These are phyloP conservation scores for Gorsachius magnificus DNA, from an alignment of 2,797 vertebrate species.

Conservation along the genomic window DNA sequence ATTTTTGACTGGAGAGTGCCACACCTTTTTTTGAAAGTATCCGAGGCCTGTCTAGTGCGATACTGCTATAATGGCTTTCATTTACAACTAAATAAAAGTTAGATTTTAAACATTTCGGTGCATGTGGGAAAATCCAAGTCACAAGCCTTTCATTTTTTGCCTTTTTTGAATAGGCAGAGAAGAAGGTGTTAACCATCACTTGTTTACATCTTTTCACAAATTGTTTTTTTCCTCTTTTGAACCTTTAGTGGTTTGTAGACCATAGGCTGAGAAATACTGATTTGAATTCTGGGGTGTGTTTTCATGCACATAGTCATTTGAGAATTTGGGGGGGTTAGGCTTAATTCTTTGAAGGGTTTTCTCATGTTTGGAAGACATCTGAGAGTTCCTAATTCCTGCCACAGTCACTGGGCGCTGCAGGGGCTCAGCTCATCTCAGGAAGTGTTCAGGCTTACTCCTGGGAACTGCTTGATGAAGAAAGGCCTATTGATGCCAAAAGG, in stretches of 20 bases:
- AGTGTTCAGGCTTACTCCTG: not conserved
- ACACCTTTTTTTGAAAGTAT: not conserved
- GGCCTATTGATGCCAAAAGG: constrained; percentile 16
- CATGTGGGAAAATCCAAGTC: not conserved
- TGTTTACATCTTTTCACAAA: not conserved
- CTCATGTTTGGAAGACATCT: not conserved
- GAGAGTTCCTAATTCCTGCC: not conserved
- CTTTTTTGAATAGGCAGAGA: not conserved
- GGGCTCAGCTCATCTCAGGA: constrained; percentile 2
- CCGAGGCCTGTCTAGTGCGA: not conserved
- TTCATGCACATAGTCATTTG: not conserved
- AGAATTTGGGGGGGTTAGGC: not conserved
- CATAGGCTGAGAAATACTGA: not conserved
- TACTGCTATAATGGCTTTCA: not conserved
- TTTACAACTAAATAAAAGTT: not conserved
- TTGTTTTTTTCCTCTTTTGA: not conserved
- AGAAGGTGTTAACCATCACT: not conserved
- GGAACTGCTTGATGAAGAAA: constrained; percentile 20
- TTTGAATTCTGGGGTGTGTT: not conserved
- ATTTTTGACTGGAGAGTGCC: not conserved
- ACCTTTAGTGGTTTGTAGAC: not conserved
- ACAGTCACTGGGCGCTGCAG: not conserved
- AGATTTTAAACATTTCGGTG: not conserved
- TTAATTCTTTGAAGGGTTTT: not conserved
- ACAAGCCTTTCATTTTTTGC: not conserved